These are phyloP conservation scores for Pristiophorus japonicus DNA, from an alignment of 2,113 vertebrate genomes.

Conservation along the genomic window DNA sequence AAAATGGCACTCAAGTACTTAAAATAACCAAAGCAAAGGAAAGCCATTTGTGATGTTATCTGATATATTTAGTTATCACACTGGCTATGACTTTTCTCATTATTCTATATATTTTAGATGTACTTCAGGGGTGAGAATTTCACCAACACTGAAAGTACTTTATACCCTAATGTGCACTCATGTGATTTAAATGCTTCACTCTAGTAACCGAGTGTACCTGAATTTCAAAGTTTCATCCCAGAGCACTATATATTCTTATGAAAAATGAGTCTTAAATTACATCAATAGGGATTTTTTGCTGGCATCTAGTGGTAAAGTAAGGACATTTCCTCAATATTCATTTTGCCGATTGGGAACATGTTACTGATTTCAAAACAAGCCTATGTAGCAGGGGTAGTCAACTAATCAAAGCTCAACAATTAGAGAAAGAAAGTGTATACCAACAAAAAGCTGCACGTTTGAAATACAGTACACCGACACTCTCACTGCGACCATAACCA, in stretches of 20 bases:
- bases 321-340: background rate
- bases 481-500: background rate
- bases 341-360: background rate
- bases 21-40: background rate
- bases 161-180: background rate
- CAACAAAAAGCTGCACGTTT: background rate
- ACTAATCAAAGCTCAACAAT: background rate
- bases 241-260: background rate
- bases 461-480: background rate
- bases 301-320: conserved; percentile 10
- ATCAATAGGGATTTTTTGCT: background rate
- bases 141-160: background rate
- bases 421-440: background rate
- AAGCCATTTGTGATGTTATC: background rate
- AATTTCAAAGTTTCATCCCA: background rate
- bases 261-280: background rate
- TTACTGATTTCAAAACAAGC: background rate
- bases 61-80: background rate
- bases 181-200: background rate
- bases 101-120: background rate
- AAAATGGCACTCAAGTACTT: background rate
- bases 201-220: background rate
- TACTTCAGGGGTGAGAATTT: background rate
- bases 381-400: no score
- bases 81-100: background rate